phyloP scores from a whole-genome alignment of 2,113 vertebrate species.

The Loxodonta africana region DNA sequence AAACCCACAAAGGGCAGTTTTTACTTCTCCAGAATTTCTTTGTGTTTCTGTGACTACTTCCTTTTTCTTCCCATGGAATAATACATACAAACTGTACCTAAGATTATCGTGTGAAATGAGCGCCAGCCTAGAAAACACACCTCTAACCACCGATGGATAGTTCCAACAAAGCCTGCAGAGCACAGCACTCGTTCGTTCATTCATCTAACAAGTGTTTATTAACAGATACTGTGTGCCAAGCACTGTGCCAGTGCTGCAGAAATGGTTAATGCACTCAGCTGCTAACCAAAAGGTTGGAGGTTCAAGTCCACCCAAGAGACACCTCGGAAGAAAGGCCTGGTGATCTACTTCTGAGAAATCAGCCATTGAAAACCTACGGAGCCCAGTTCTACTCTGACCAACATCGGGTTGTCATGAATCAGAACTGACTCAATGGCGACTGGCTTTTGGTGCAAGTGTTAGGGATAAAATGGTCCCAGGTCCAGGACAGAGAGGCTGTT shows the following conservation, averaged over 20 bases:
- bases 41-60: background rate
- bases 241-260: background rate
- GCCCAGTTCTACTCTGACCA: too few species aligned
- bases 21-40: background rate
- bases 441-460: background rate
- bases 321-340: background rate
- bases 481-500: background rate
- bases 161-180: background rate
- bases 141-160: too few species aligned
- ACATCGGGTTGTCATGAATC: too few species aligned
- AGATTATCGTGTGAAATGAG: background rate
- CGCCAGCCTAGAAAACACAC: background rate
- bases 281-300: background rate
- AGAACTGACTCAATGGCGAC: too few species aligned
- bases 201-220: background rate
- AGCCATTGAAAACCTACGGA: too few species aligned
- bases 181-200: background rate
- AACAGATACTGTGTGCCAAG: background rate
- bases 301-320: background rate
- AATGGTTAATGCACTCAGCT: background rate
- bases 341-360: background rate
- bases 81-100: background rate
- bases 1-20: slow-evolving; percentile 52
- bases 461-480: background rate
- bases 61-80: background rate